phyloP scores from a whole-genome alignment of 1,140 invertebrate genomes.

The Myzus persicae region DNA sequence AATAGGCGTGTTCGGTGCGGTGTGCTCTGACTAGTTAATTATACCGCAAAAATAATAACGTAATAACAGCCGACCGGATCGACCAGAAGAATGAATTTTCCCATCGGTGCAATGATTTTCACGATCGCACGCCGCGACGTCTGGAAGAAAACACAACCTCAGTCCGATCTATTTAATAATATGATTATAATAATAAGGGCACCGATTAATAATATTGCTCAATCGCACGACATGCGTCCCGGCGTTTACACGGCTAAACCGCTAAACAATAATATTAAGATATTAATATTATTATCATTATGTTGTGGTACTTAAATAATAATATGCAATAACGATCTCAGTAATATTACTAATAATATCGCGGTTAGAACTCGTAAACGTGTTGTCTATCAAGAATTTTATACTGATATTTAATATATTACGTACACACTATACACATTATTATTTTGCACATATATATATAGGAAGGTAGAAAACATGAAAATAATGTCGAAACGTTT shows the following conservation, averaged over 20 bases:
- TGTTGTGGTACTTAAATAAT: background rate
- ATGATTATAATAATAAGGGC: background rate
- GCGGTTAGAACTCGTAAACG: background rate
- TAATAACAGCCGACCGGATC: background rate
- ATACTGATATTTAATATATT: background rate
- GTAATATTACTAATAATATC: background rate
- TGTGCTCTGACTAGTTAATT: constrained; percentile 23
- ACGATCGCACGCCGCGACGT: background rate
- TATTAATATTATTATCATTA: background rate
- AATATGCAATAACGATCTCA: no score
- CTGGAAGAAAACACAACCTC: background rate
- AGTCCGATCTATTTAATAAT: background rate
- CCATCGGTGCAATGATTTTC: background rate
- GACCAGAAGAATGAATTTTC: background rate
- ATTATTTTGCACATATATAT: background rate
- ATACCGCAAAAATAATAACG: background rate
- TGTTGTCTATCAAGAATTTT: background rate
- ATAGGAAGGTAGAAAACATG: background rate
- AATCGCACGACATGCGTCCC: background rate
- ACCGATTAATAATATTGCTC: background rate
- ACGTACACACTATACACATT: no score
- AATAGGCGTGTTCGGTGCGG: background rate
- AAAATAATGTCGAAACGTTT: background rate
- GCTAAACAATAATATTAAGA: background rate
- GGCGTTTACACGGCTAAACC: background rate